Evolutionary conservation across 2,113 vertebrate species (phyloP), one percentile per base, ranked within the genome.

Genomic region (Ondatra zibethicus): DNA sequence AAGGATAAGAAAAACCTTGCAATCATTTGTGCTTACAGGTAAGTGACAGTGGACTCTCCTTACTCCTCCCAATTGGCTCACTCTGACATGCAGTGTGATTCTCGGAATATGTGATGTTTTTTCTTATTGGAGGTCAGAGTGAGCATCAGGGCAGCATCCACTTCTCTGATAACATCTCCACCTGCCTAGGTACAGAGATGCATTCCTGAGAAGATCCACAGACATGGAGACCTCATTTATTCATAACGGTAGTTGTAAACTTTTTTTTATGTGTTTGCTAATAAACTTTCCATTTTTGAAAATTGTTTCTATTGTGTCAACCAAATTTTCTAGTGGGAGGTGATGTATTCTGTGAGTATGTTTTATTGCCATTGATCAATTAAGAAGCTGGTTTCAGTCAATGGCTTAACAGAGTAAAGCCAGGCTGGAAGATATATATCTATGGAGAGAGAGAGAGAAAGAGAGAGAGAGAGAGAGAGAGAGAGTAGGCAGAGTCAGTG

Each of bases 161-260:
- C 11, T 33, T 65, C 4, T 66, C 27, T 47, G 21, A 10, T 1
- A 0, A 0, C 8, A 42, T 50, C 45, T 1, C 1, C 7, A 11
- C 0, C 1, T 3, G 21, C 5, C 23, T 33, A 33, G 23, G 21
- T 25, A 52, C 45, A 68, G 16, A 7, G 4, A 55, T 16, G 17
- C 2, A 0, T 29, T 33, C 39, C 33, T 27, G 4, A 17, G 16
- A 17, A 81, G 65, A 58, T 61, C 10, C 50, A n/a, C 16, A 73
- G 45, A 85, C 7, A 1, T 10, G 3, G 45, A 23, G 4, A 21
- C 14, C 23, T 73, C 21, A 12, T 58, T 45, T 1, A 8, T 29
- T 21, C 14, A 0, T 39, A 65, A 66, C 21, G 66, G 21, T 2
- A 36, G 81, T 16, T 19, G 0, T 63, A 6, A n/a, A 5, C 14